Base-by-base conservation (phyloP, 2,113 vertebrate genomes). In the Megaceryle torquata region DNA sequence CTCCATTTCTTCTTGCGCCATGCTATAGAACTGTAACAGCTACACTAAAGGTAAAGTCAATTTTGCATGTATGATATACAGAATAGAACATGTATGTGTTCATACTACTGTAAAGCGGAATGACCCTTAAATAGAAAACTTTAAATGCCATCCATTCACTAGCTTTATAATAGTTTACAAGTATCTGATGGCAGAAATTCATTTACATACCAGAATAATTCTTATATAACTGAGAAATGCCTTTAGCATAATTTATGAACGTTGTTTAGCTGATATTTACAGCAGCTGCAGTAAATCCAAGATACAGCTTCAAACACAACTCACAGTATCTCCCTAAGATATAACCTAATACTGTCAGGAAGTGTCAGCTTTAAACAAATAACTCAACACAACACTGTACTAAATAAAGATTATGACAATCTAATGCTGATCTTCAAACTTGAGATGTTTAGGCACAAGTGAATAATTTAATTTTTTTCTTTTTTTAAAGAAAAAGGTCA, bases 341-440 rank as follows among this genome's bases (percentile, higher is more conserved):
- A 93, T 97, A 97, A 97, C 96, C 97, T 50, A 94, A 96, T 95
- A 96, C 95, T 97, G 96, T 97, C 96, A 97, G 67, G 33, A 92
- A 82, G 72, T 0, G 63, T 88, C 95, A 97, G 84, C 89, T 90
- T 96, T 94, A 95, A 93, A 93, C 81, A 95, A 96, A 89, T 80
- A 89, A 84, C 85, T 77, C 82, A 84, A 48, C 75, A 79, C 71
- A 93, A 48, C 68, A 4, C 41, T 79, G 82, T 43, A 79, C 77
- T 93, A 95, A 93, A 96, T 90, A 93, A 96, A 96, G 86, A 91
- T 91, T 22, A 94, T 70, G 91, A 87, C 93, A 95, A 91, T 68
- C 88, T 82, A 77, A 77, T 57, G 75, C 64, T 76, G 86, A 89
- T 93, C 86, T 89, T 93, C 61, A 84, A 56, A 71, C 59, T 51